These are phyloP conservation scores for Cygnus olor DNA, from an alignment of 2,797 vertebrate genomes.

Conservation along the genomic window DNA sequence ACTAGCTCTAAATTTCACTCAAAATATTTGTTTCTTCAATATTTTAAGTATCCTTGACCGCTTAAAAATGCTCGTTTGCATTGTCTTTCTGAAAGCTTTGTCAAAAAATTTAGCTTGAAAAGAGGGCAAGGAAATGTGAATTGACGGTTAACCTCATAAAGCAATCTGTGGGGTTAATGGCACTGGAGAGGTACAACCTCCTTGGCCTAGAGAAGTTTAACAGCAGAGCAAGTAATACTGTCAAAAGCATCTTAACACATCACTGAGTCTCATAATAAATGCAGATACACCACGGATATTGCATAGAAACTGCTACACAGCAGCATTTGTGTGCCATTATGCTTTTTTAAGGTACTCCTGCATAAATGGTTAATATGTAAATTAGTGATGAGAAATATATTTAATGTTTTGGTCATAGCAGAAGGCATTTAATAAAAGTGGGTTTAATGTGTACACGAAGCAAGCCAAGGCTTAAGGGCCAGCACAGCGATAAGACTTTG, in stretches of 20 bases:
- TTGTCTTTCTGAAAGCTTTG: not conserved
- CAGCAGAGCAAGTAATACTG: not conserved
- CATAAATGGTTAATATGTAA: not conserved
- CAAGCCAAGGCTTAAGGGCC: not conserved
- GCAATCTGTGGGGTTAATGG: not conserved
- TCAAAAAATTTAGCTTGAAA: not conserved
- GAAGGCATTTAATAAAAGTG: not conserved
- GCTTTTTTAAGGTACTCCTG: not conserved
- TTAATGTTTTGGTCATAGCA: not conserved
- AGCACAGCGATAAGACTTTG: not conserved
- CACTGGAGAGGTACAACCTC: not conserved
- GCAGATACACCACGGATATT: not conserved
- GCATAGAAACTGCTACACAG: accelerated
- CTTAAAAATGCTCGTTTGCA: not conserved
- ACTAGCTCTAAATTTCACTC: not conserved
- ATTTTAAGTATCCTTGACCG: not conserved
- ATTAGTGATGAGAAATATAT: not conserved
- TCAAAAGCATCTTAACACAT: not conserved
- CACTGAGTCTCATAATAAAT: not conserved
- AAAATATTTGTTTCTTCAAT: not conserved
- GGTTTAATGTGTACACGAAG: not conserved
- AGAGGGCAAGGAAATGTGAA: not conserved
- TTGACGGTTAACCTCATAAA: not conserved
- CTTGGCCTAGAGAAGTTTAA: not conserved
- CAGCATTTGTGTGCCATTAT: not conserved